phyloP scores from a whole-genome alignment of 2,797 vertebrate species.

The Fratercula arctica region DNA sequence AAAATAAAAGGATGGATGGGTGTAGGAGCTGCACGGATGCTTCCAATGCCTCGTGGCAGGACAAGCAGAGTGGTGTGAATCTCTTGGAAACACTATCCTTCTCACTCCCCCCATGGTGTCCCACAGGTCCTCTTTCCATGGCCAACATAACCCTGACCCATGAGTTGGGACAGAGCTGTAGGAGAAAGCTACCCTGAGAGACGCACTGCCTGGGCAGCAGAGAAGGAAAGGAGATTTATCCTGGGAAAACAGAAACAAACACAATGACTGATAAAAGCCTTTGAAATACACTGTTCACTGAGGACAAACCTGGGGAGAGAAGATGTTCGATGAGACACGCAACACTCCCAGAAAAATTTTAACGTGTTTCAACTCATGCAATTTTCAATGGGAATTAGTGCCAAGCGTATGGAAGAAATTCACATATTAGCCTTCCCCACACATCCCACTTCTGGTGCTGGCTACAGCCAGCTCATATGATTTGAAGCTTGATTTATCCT shows the following conservation, averaged over 20 bases:
- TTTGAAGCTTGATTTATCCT: constrained; percentile 38
- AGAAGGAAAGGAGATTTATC: neutral
- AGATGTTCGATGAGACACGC: neutral
- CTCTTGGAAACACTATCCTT: neutral
- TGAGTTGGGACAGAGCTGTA: neutral
- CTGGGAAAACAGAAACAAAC: neutral
- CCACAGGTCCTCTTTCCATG: neutral
- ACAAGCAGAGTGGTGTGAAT: neutral
- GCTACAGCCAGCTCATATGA: neutral
- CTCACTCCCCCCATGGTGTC: rapidly evolving
- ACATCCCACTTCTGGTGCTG: neutral
- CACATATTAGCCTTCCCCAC: neutral
- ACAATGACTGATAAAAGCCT: neutral
- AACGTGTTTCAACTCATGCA: neutral
- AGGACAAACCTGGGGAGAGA: neutral
- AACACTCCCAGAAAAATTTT: neutral
- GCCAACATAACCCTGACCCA: neutral
- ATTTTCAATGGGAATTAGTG: neutral
- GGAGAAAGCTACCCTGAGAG: neutral
- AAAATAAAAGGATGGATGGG: neutral
- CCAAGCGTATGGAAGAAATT: neutral
- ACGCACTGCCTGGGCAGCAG: neutral
- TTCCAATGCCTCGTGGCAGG: neutral
- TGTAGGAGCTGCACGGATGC: neutral
- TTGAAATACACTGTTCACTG: neutral